Conservation (phyloP, 1,140 invertebrate genomes). For the Brachionus rubens region DNA sequence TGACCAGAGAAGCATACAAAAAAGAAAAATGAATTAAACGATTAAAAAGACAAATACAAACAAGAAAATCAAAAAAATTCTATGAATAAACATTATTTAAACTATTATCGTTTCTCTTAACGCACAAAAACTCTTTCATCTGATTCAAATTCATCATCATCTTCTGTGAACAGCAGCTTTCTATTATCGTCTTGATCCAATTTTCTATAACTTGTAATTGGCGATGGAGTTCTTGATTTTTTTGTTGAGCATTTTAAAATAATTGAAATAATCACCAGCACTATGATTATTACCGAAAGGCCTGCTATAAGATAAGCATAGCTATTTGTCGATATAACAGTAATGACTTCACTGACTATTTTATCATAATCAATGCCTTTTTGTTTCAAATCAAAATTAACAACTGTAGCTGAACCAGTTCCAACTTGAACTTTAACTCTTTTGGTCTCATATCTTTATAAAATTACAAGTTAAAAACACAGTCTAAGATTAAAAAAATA, state of each 20-base stretch:
- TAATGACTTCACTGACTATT: not conserved
- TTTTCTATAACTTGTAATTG: not conserved
- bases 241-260: not conserved
- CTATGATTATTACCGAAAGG: not conserved
- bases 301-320: constrained; percentile 13
- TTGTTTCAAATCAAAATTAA: constrained; percentile 29
- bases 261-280: not conserved
- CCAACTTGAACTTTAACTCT: constrained; percentile 30
- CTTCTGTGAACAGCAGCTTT: constrained; percentile 38
- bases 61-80: too few relatives aligned
- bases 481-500: not conserved
- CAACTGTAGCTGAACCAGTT: not conserved
- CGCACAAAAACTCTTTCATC: constrained; percentile 30
- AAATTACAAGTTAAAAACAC: not conserved
- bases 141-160: constrained; percentile 15
- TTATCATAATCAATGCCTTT: constrained; percentile 3
- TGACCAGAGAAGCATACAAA: too few relatives aligned
- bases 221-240: not conserved
- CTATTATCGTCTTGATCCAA: constrained; percentile 27
- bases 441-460: constrained; percentile 9
- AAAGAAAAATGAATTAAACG: constrained; percentile 10
- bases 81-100: too few relatives aligned
- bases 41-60: not conserved
- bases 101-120: too few relatives aligned
- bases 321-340: constrained; percentile 10